Conservation (phyloP, 2,888 invertebrate species). For the Chloroclystis v-ata region DNA sequence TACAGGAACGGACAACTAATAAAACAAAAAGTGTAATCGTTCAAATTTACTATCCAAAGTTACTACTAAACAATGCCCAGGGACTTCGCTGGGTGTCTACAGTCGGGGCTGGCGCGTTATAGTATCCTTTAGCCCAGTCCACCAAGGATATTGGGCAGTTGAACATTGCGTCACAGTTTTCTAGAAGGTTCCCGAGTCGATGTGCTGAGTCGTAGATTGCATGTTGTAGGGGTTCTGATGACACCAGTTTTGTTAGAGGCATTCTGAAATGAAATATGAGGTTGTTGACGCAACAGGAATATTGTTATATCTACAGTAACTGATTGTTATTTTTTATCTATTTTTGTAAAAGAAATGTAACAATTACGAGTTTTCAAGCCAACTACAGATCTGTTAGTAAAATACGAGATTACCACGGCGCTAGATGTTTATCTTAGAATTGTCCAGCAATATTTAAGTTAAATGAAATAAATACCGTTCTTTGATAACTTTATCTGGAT, state of each 20-base stretch:
- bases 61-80: constrained; percentile 44
- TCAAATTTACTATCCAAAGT: constrained; percentile 35
- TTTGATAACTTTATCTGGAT: too few relatives aligned
- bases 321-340: too few relatives aligned
- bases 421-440: too few relatives aligned
- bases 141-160: constrained; percentile 83
- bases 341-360: too few relatives aligned
- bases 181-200: constrained; percentile 40
- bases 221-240: constrained; percentile 80
- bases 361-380: too few relatives aligned
- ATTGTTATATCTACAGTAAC: too few relatives aligned
- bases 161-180: constrained; percentile 75
- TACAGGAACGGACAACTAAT: neutral
- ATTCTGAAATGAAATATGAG: constrained; percentile 61
- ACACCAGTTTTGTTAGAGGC: constrained; percentile 77
- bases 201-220: constrained; percentile 81
- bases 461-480: too few relatives aligned
- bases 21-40: neutral
- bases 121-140: constrained; percentile 80
- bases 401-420: too few relatives aligned
- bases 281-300: neutral
- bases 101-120: constrained; percentile 46
- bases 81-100: constrained; percentile 34
- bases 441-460: too few relatives aligned
- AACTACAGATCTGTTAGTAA: too few relatives aligned